Evolutionary conservation across 2,113 vertebrate species (phyloP).

Genomic region (Aphelocoma coerulescens): DNA sequence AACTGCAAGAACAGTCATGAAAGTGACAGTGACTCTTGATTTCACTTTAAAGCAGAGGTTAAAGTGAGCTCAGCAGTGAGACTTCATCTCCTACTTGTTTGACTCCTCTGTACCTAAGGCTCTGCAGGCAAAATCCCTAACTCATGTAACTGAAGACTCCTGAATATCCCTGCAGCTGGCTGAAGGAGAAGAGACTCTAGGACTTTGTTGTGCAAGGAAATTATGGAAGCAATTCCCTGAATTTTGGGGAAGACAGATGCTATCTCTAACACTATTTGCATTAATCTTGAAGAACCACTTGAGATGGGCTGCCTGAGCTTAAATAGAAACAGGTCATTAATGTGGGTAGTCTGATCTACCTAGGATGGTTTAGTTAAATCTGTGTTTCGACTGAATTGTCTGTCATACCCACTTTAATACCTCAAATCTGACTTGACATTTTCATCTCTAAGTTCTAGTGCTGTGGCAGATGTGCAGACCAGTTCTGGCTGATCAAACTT

Average conservation of each 20-base stretch:
- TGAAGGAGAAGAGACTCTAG: background rate
- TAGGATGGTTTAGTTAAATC: background rate
- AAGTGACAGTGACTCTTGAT: background rate
- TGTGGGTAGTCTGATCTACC: background rate
- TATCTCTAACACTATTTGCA: background rate
- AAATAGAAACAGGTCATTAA: background rate
- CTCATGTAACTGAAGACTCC: background rate
- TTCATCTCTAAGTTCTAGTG: background rate
- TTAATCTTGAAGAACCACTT: background rate
- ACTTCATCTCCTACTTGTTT: background rate
- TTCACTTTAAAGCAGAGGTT: background rate
- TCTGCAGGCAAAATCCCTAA: background rate
- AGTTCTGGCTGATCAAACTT: background rate
- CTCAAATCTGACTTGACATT: background rate
- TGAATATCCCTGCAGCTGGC: background rate
- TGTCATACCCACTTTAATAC: background rate
- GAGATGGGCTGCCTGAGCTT: background rate
- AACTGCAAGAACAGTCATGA: background rate
- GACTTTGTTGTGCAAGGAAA: background rate
- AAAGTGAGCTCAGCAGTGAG: background rate
- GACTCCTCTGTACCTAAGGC: background rate
- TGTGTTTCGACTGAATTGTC: background rate
- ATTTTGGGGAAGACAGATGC: background rate
- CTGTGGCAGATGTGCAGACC: background rate
- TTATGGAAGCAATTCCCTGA: background rate